These are phyloP conservation scores for Gobio occitaniae DNA, from an alignment of 2,797 vertebrate genomes.

Conservation along the genomic window DNA sequence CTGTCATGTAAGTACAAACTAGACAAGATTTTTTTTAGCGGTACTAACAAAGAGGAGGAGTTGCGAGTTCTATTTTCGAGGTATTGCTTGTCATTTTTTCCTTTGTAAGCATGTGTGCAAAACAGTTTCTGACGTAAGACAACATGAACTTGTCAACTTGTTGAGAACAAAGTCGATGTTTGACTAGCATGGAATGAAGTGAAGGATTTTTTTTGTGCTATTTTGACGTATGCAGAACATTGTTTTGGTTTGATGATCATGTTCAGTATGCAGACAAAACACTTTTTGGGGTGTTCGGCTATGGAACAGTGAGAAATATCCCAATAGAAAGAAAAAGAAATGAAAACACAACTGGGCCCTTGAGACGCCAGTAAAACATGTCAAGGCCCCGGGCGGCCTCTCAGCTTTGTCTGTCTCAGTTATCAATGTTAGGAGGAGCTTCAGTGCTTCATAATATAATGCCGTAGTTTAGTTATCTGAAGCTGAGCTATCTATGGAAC, in stretches of 20 bases:
- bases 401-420: constrained; percentile 36
- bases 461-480: not conserved
- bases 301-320: constrained; percentile 4
- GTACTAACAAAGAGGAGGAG: not conserved
- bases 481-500: constrained; percentile 28
- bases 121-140: not conserved
- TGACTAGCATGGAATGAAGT: not conserved
- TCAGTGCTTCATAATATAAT: constrained; percentile 7
- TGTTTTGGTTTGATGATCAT: not conserved
- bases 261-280: not conserved
- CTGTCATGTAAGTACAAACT: constrained; percentile 3
- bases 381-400: not conserved
- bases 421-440: constrained; percentile 33
- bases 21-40: not conserved
- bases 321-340: constrained; percentile 2
- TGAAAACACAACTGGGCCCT: not conserved
- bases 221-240: not conserved
- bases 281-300: not conserved
- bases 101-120: not conserved
- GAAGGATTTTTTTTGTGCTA: not conserved
- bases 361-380: constrained; percentile 32
- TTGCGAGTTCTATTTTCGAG: not conserved
- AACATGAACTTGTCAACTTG: not conserved
- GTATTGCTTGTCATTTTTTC: not conserved
- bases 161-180: not conserved